These are phyloP conservation scores for Pachypsylla venusta DNA, from an alignment of 1,140 invertebrate genomes.

Conservation along the genomic window DNA sequence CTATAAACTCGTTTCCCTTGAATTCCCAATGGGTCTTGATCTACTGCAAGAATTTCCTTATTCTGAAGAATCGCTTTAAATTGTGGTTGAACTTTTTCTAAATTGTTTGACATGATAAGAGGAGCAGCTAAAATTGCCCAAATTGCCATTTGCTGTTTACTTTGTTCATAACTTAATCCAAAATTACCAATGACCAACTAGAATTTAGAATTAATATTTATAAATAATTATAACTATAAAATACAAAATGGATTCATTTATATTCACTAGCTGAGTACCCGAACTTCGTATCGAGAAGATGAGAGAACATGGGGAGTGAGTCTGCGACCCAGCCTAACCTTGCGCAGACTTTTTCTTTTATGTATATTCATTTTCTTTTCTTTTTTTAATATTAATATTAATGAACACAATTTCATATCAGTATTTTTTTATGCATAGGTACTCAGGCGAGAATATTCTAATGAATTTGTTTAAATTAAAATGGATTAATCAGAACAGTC, in stretches of 20 bases:
- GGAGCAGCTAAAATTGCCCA: conserved; percentile 82
- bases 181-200: conserved; percentile 73
- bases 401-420: no score
- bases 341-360: no score
- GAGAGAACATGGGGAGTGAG: no score
- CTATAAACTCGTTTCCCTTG: conserved; percentile 39
- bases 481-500: no score
- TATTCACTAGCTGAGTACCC: no score
- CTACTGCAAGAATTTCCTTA: conserved; percentile 52
- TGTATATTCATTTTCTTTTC: no score
- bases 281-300: no score
- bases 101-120: conserved; percentile 73
- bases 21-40: conserved; percentile 70
- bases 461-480: no score
- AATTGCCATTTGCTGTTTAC: conserved; percentile 73
- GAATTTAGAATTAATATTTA: conserved; percentile 24
- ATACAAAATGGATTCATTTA: background rate
- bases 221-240: background rate
- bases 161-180: conserved; percentile 67
- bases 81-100: conserved; percentile 50
- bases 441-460: no score
- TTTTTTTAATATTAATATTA: no score
- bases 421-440: no score
- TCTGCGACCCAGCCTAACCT: no score
- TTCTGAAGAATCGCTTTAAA: conserved; percentile 66